Conservation (phyloP, 2,888 invertebrate species). For the Cheilosia variabilis region DNA sequence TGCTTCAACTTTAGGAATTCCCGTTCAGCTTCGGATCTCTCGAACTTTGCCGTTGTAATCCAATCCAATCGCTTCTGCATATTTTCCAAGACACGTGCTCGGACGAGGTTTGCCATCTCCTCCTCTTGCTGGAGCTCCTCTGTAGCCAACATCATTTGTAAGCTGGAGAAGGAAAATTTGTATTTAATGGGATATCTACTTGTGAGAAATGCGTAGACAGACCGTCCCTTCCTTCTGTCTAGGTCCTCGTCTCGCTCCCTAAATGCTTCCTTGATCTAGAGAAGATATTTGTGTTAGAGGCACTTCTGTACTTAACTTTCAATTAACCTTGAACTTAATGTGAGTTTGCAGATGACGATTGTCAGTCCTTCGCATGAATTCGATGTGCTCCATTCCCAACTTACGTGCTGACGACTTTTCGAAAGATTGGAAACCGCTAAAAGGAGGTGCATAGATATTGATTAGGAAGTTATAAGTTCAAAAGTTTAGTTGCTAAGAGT, state of each 20-base stretch:
- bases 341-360: conserved; percentile 49
- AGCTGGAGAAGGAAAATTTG: background rate
- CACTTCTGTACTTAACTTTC: background rate
- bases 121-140: conserved; percentile 63
- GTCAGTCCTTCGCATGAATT: conserved; percentile 55
- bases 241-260: conserved; percentile 40
- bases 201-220: background rate
- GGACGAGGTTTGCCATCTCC: conserved; percentile 58
- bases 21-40: conserved; percentile 55
- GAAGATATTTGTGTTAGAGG: background rate
- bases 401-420: background rate
- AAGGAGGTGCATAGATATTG: conserved; percentile 7
- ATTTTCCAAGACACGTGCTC: conserved; percentile 45
- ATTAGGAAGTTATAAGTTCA: background rate
- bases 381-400: conserved; percentile 47
- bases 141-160: conserved; percentile 18
- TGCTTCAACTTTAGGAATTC: conserved; percentile 58
- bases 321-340: conserved; percentile 49
- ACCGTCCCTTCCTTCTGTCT: conserved; percentile 36
- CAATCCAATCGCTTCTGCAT: conserved; percentile 61
- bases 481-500: conserved; percentile 26
- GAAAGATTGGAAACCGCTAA: background rate
- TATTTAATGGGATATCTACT: background rate
- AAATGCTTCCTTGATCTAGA: conserved; percentile 45
- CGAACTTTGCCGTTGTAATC: conserved; percentile 51